Conservation (phyloP, 2,888 invertebrate species). For the Itoplectis maculator region DNA sequence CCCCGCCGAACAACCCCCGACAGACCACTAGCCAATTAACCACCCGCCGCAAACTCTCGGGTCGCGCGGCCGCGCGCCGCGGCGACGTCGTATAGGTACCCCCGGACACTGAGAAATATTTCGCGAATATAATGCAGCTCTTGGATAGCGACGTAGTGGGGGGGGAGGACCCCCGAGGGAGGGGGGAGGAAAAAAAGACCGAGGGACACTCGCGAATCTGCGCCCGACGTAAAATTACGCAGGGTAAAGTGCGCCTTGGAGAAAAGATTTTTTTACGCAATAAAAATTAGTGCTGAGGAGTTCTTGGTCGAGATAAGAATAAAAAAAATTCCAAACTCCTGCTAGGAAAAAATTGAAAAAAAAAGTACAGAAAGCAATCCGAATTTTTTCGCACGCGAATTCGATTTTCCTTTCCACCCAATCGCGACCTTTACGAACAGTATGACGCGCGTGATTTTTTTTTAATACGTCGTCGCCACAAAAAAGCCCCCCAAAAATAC, state of each 20-base stretch:
- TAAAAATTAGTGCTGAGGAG: too few relatives aligned
- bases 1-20: conserved; percentile 65
- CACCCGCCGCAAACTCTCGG: conserved; percentile 67
- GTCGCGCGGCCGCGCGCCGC: conserved; percentile 21
- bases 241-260: conserved; percentile 4
- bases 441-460: too few relatives aligned
- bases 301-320: too few relatives aligned
- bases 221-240: conserved; percentile 42
- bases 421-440: too few relatives aligned
- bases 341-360: too few relatives aligned
- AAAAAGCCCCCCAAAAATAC: background rate
- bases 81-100: background rate
- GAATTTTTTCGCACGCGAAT: too few relatives aligned
- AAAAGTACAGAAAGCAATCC: too few relatives aligned
- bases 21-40: conserved; percentile 69
- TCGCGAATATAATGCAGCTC: conserved; percentile 33
- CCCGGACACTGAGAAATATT: conserved; percentile 37
- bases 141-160: too few relatives aligned
- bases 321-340: too few relatives aligned
- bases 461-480: background rate
- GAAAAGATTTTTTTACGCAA: conserved; percentile 14
- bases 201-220: conserved; percentile 28
- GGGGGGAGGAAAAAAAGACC: background rate
- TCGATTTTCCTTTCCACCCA: too few relatives aligned
- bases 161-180: too few relatives aligned